Evolutionary conservation across 2,888 invertebrate genomes (phyloP), one percentile per base, ranked within the genome.

Genomic region (Pachydiplax longipennis): DNA sequence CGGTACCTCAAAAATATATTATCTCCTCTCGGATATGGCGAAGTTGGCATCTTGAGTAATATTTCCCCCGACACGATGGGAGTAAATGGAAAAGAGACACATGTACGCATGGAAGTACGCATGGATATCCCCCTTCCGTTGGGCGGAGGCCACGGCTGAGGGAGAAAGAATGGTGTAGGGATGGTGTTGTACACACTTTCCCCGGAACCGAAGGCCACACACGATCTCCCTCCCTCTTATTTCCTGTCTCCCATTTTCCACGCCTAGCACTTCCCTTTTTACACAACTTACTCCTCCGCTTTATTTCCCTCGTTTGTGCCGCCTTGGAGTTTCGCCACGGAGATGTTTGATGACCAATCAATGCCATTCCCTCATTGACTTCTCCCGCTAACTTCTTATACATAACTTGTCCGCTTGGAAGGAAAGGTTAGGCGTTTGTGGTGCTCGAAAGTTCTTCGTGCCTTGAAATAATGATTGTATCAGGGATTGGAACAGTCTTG

Each of bases 171-270:
- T 37, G 61, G 37, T 35, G 61, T 37, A 35, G 87, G 35, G 40
- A 31, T 58, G 58, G 37, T 58, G 61, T 87, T 61, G 61, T 83
- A 58, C 58, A 58, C 31, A 83, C 31, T 83, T 83, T 83, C 53
- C 58, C 83, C 58, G 83, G 83, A 83, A 83, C 58, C 18, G 53
- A 83, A 83, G 83, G 83, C 83, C 83, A 83, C 87, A 87, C 87
- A 37, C 87, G 37, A n/a, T n/a, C 65, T 65, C 65, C n/a, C 73
- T 73, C 31, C 73, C 73, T 73, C 73, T 73, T 73, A 31, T 73
- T 73, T 73, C 73, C 73, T 73, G 73, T 73, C 73, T 15, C 31
- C 31, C 31, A 31, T 73, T 73, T 73, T 31, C 73, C 31, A 31
- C 31, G 25, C 25, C 73, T 73, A 31, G 25, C 73, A 13, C 31